These are phyloP conservation scores for Hesperophylax magnus DNA, from an alignment of 1,140 invertebrate species.

Conservation along the genomic window DNA sequence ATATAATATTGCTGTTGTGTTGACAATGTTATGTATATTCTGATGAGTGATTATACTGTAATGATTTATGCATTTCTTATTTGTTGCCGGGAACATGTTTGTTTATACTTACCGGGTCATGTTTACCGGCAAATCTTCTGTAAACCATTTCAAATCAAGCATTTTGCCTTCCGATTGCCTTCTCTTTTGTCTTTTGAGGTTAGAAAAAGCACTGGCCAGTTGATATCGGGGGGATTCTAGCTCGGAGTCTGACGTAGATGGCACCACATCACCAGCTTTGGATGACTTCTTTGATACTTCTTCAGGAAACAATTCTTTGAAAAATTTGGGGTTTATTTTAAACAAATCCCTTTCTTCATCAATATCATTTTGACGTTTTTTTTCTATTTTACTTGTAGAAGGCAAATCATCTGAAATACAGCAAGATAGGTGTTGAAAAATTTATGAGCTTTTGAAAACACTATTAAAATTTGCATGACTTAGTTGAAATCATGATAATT, in stretches of 20 bases:
- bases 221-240: neutral
- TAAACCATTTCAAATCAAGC: neutral
- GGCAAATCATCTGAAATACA: neutral
- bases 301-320: neutral
- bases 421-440: too few species aligned
- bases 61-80: too few species aligned
- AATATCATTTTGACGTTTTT: conserved; percentile 14
- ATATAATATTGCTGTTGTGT: too few species aligned
- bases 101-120: too few species aligned
- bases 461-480: too few species aligned
- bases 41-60: too few species aligned
- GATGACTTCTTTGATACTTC: neutral
- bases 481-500: too few species aligned
- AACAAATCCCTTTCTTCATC: conserved; percentile 16
- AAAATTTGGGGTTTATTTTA: conserved; percentile 29
- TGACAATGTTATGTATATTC: too few species aligned
- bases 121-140: neutral
- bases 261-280: too few species aligned
- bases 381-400: neutral
- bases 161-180: neutral
- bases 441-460: too few species aligned
- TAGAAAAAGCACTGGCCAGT: neutral
- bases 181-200: neutral
- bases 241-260: conserved; percentile 15
- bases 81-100: too few species aligned